Evolutionary conservation across 2,113 vertebrate species (phyloP).

Genomic region (Oreotrochilus melanogaster): DNA sequence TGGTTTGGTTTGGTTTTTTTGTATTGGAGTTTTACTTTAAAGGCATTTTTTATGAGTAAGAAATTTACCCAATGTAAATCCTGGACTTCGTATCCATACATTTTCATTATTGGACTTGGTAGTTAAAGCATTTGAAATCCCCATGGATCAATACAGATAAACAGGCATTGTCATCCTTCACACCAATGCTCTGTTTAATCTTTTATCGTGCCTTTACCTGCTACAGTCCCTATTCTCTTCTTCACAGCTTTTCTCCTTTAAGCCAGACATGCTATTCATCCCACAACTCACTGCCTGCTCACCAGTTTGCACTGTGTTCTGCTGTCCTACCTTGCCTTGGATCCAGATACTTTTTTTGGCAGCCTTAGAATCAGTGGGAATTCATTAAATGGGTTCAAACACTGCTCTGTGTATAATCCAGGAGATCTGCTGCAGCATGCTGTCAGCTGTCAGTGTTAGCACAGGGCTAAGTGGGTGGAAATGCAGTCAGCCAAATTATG

Average conservation of each 20-base stretch:
- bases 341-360: neutral
- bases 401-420: neutral
- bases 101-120: neutral
- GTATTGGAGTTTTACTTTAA: neutral
- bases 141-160: neutral
- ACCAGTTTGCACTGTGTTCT: neutral
- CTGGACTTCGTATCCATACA: neutral
- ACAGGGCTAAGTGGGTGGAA: neutral
- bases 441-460: neutral
- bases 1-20: neutral
- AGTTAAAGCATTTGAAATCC: neutral
- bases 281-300: neutral
- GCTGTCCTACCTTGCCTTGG: neutral
- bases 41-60: rapidly evolving
- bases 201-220: neutral
- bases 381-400: neutral
- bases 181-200: neutral
- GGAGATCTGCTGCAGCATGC: neutral
- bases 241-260: neutral
- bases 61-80: neutral
- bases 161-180: neutral
- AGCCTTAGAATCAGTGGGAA: neutral
- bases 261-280: neutral
- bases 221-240: neutral
- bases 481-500: neutral